Conservation (phyloP, 2,113 vertebrate genomes). For the Neolamprologus hecqui region DNA sequence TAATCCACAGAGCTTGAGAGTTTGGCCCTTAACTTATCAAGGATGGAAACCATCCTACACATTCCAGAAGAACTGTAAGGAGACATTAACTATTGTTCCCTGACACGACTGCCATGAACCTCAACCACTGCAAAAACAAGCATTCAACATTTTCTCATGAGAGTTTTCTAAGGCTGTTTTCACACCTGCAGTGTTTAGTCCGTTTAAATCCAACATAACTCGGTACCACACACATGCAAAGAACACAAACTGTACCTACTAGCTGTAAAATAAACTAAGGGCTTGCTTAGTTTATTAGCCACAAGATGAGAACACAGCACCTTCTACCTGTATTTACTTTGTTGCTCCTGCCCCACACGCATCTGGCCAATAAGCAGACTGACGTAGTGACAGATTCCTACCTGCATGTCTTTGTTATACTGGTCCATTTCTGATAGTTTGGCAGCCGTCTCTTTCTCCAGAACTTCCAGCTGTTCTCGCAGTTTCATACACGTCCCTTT, state of each 20-base stretch:
- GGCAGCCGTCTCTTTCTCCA: conserved; percentile 86
- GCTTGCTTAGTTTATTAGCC: not conserved
- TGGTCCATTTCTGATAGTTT: conserved; percentile 88
- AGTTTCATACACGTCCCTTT: conserved; percentile 82
- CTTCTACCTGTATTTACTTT: not conserved
- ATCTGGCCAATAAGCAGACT: not conserved
- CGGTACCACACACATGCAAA: not conserved
- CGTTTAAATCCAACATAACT: not conserved
- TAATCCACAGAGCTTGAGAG: not conserved
- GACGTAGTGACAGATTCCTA: conserved; percentile 5
- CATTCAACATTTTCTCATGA: not conserved
- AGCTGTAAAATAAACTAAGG: not conserved
- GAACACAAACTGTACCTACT: not conserved
- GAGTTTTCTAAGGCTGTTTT: not conserved
- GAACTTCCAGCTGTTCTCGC: conserved; percentile 78
- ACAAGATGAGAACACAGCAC: rapidly evolving
- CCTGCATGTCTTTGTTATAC: conserved; percentile 87
- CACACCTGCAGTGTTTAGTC: not conserved
- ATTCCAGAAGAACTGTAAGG: not conserved
- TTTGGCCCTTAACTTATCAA: not conserved
- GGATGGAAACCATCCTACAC: not conserved
- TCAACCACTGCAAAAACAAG: not conserved
- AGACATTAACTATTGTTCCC: not conserved
- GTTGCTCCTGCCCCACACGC: not conserved
- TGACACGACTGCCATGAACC: not conserved